Evolutionary conservation across 2,797 vertebrate species (phyloP), one percentile per base, ranked within the genome.

Genomic region (Sphenopsis melanotis): DNA sequence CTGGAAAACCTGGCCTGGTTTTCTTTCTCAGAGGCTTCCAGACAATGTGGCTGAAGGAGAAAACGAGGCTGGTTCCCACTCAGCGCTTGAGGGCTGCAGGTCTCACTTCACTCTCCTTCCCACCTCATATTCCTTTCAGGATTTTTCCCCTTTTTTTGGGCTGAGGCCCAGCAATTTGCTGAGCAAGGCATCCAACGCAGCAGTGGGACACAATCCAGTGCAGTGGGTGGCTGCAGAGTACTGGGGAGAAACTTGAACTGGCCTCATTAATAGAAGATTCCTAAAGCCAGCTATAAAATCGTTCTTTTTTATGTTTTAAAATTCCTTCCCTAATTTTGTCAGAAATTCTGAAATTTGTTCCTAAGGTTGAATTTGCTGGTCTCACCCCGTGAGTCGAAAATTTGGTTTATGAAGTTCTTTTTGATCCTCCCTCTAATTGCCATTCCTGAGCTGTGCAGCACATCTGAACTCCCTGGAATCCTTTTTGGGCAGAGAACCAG

Each of bases 171-270:
- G 55, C 76, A 92, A 93, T 92, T 91, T 95, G 79, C 87, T 95
- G 87, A 91, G 82, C 69, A 69, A 95, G 75, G 75, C 41, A 60
- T 92, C 84, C 82, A 83, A 3, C 29, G 17, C 82, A 68, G 79
- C 41, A 36, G 57, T 71, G 91, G 94, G 91, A 89, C 46, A 20
- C 53, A 32, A 10, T 91, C 75, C 89, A 94, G 91, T 71, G 79
- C 64, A 53, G 84, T 80, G 91, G 71, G 87, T 80, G 84, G 84
- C 0, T 93, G 82, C 47, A 32, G 56, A 83, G 65, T 4, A 1
- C n/a, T 22, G n/a, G 56, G 56, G 56, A 89, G 92, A 94, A 93
- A 97, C 91, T 13, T 19, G 60, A 91, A 61, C 92, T 61, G 69
- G 32, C 15, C 37, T 36, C 14, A 19, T 64, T 56, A 47, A 41